Percentiles rank a stretch among this genome's conserved stretches.
phyloP scores from a whole-genome alignment of 2,113 vertebrate genomes.

The Psittacula cyanocephala region DNA sequence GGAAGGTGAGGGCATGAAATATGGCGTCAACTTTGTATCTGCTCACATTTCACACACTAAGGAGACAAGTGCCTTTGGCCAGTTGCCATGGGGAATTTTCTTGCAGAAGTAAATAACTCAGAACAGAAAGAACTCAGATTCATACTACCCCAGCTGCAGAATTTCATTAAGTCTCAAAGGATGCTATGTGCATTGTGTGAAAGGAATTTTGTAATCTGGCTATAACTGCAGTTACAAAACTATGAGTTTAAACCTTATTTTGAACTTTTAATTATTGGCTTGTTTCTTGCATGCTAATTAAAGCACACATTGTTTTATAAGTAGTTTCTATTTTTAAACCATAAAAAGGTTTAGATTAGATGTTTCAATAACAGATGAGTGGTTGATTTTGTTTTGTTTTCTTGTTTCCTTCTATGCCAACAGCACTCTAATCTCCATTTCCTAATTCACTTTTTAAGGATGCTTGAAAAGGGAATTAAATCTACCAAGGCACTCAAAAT shows the following conservation, averaged over 20 bases:
- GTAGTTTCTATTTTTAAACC: constrained; percentile 39
- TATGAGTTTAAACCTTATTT: constrained; percentile 48
- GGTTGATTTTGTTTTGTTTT: constrained; percentile 24
- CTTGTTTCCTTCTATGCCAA: constrained; percentile 38
- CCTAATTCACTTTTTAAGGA: constrained; percentile 6
- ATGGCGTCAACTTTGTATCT: constrained; percentile 51
- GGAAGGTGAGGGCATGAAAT: constrained; percentile 40
- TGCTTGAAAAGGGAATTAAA: constrained; percentile 20
- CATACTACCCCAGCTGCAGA: constrained; percentile 67
- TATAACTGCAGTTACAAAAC: constrained; percentile 66
- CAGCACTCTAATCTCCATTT: constrained; percentile 14
- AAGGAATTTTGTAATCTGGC: constrained; percentile 68
- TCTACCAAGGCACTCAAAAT: neutral
- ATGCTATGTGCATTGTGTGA: constrained; percentile 67
- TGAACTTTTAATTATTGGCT: constrained; percentile 20
- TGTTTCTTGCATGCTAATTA: constrained; percentile 35
- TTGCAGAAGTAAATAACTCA: constrained; percentile 64
- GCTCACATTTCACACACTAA: constrained; percentile 58
- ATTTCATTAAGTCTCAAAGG: constrained; percentile 74
- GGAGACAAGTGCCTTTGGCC: constrained; percentile 56
- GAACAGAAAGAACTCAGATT: constrained; percentile 65
- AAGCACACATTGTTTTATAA: neutral
- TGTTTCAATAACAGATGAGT: neutral
- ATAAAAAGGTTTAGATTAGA: constrained; percentile 6
- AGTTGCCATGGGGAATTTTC: constrained; percentile 69